These are phyloP conservation scores for Trididemnum miniatum DNA, from an alignment of 23 tunicate genomes.

Conservation along the genomic window DNA sequence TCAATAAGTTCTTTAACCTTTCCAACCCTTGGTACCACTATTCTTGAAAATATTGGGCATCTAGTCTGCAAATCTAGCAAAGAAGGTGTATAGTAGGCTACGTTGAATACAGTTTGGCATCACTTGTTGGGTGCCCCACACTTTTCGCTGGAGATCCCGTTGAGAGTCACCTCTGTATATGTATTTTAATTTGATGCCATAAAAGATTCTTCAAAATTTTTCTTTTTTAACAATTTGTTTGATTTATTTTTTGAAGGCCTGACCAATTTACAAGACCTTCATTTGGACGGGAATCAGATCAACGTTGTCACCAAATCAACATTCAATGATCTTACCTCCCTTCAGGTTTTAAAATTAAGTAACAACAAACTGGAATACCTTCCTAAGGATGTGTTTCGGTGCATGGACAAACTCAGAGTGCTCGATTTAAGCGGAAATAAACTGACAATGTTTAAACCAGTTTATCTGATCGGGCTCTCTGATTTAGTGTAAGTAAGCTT, in stretches of 20 bases:
- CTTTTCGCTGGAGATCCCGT: too few species aligned
- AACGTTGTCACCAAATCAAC: neutral
- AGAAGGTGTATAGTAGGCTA: too few species aligned
- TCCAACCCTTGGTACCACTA: too few species aligned
- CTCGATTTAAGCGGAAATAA: constrained; percentile 19
- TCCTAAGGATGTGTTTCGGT: neutral
- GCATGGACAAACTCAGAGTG: neutral
- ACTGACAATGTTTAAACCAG: neutral
- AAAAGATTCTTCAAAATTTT: too few species aligned
- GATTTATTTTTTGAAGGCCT: neutral
- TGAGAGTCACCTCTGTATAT: too few species aligned
- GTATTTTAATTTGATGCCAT: too few species aligned
- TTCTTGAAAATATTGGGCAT: too few species aligned
- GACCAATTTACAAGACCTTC: neutral
- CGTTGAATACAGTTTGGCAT: too few species aligned
- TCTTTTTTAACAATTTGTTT: too few species aligned
- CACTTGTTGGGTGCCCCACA: too few species aligned
- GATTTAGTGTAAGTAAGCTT: neutral
- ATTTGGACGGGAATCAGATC: neutral
- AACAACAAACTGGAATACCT: neutral
- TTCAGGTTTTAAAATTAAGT: neutral
- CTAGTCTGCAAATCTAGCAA: too few species aligned
- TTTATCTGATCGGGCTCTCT: neutral
- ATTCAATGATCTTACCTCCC: neutral
- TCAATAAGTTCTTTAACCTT: too few species aligned